Evolutionary conservation across 1,140 invertebrate species (phyloP).

Genomic region (Philotrypesis tridentata): DNA sequence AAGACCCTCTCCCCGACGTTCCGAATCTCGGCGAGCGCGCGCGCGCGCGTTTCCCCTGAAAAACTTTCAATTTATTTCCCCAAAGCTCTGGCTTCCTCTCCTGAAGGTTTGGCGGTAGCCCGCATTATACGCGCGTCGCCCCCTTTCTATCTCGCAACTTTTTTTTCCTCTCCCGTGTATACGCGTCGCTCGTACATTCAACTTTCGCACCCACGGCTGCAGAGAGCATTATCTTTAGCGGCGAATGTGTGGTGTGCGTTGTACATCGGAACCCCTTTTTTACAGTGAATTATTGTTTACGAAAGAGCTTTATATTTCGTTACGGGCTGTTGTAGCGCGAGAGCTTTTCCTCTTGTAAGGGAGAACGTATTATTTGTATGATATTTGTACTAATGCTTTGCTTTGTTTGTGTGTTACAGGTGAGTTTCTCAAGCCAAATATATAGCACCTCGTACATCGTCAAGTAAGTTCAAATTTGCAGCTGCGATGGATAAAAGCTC

Average conservation of each 20-base stretch:
- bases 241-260: no score
- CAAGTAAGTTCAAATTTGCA: no score
- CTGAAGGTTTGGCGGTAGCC: neutral
- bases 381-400: neutral
- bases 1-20: neutral
- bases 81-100: no score
- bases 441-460: neutral
- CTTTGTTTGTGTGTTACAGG: conserved; percentile 3
- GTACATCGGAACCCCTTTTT: neutral
- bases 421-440: neutral
- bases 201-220: conserved; percentile 11
- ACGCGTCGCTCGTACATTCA: conserved; percentile 30
- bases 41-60: neutral
- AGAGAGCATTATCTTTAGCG: no score
- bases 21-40: neutral
- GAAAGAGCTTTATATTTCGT: conserved; percentile 1
- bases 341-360: neutral
- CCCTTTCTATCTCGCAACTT: conserved; percentile 2
- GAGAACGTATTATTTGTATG: neutral
- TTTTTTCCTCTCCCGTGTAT: neutral
- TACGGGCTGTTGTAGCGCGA: neutral
- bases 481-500: no score
- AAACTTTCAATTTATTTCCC: neutral
- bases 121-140: neutral
- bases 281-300: conserved; percentile 11